Conservation (phyloP, 2,888 invertebrate genomes). For the Hemaris fuciformis region DNA sequence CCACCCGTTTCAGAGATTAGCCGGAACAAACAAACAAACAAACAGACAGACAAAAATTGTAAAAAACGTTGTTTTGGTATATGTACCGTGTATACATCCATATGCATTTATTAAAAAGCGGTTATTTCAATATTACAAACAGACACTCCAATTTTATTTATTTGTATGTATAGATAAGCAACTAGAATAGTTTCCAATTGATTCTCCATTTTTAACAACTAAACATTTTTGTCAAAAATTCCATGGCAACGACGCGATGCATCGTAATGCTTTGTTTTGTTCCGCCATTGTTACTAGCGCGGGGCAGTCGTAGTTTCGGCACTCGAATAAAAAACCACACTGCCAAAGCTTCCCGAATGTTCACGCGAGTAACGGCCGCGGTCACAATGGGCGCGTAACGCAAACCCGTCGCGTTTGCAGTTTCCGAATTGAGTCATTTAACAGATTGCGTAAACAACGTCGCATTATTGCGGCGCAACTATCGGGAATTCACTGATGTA, state of each 20-base stretch:
- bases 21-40: no score
- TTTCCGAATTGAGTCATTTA: constrained; percentile 1
- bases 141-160: no score
- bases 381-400: neutral
- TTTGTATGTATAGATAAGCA: neutral
- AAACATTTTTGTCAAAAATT: neutral
- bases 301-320: neutral
- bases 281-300: neutral
- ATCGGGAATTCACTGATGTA: constrained; percentile 1
- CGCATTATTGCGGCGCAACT: neutral
- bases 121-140: no score
- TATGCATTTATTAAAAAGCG: no score
- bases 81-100: no score
- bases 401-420: neutral
- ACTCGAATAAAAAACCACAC: neutral
- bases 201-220: neutral
- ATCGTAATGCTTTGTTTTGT: neutral
- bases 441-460: neutral
- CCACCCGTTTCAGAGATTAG: no score
- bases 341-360: neutral
- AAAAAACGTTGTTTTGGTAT: no score
- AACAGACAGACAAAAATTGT: no score
- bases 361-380: constrained; percentile 1
- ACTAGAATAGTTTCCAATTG: no score
- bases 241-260: neutral